phyloP scores from a whole-genome alignment of 35 echinoderm and acorn worm genomes.

The Apostichopus japonicus region DNA sequence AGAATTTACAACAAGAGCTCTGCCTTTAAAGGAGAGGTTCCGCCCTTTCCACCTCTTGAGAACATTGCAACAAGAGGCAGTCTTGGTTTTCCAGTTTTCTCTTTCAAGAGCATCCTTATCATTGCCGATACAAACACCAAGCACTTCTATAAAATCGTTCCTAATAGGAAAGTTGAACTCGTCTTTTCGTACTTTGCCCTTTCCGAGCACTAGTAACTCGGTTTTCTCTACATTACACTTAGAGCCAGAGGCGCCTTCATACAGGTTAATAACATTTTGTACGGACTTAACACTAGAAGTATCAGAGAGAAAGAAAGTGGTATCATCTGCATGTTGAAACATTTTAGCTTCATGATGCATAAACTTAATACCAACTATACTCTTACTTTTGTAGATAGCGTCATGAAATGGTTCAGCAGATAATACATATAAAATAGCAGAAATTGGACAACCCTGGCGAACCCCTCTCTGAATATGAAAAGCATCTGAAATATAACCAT shows the following conservation, averaged over 20 bases:
- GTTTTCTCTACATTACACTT: constrained; percentile 50
- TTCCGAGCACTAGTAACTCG: constrained; percentile 1
- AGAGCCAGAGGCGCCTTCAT: constrained; percentile 18
- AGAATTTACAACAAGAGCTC: constrained; percentile 11
- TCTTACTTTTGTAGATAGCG: background rate
- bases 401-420: constrained; percentile 29
- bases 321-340: constrained; percentile 62
- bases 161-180: background rate
- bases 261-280: background rate
- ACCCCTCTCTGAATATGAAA: constrained; percentile 13
- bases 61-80: background rate
- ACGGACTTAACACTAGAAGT: background rate
- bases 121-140: constrained; percentile 15
- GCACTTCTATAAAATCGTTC: constrained; percentile 10
- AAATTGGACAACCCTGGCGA: constrained; percentile 56
- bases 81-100: constrained; percentile 11
- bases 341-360: constrained; percentile 31
- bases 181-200: background rate
- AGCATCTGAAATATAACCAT: constrained; percentile 31
- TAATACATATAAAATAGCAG: constrained; percentile 41
- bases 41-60: background rate
- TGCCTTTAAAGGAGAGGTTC: constrained; percentile 1
- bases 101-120: background rate
- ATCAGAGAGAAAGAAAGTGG: constrained; percentile 33
- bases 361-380: constrained; percentile 5